These are phyloP conservation scores for Xestobium rufovillosum DNA, from an alignment of 2,888 invertebrate genomes.

Conservation along the genomic window DNA sequence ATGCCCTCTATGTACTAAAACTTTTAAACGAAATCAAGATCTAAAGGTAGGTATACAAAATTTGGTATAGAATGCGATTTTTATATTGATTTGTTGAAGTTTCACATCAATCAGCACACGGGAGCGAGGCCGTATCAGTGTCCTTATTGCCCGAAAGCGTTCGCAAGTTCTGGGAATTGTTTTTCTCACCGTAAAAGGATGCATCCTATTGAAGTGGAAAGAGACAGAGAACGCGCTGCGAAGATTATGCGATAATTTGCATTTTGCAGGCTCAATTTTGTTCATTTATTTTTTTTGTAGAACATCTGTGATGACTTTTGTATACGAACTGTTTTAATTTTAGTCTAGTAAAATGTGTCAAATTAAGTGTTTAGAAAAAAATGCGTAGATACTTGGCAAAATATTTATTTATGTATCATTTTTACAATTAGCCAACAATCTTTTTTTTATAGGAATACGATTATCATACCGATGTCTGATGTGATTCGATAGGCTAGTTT, in stretches of 20 bases:
- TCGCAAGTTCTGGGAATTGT: slow-evolving; percentile 66
- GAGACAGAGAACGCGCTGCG: slow-evolving; percentile 49
- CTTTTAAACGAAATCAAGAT: slow-evolving; percentile 67
- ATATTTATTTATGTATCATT: too few relatives aligned
- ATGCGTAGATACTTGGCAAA: too few relatives aligned
- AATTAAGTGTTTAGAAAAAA: slow-evolving; percentile 1
- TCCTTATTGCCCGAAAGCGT: slow-evolving; percentile 64
- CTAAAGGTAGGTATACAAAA: slow-evolving; percentile 48
- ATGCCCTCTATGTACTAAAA: slow-evolving; percentile 62
- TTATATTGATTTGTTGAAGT: slow-evolving; percentile 43
- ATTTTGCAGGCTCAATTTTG: slow-evolving; percentile 9
- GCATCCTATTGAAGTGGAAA: slow-evolving; percentile 57
- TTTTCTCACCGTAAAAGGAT: slow-evolving; percentile 65
- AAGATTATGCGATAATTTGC: slow-evolving; percentile 51
- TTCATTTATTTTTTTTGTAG: slow-evolving; percentile 14
- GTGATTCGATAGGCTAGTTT: too few relatives aligned
- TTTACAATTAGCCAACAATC: too few relatives aligned
- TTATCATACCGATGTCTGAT: too few relatives aligned
- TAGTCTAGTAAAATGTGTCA: neutral
- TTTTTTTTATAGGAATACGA: too few relatives aligned
- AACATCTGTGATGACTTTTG: slow-evolving; percentile 36
- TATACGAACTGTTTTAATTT: slow-evolving; percentile 30
- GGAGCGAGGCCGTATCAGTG: slow-evolving; percentile 66
- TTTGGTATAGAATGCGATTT: too few relatives aligned
- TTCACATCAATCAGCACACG: slow-evolving; percentile 70